Conservation (phyloP, 2,797 vertebrate species). For the Delichon dasypus region DNA sequence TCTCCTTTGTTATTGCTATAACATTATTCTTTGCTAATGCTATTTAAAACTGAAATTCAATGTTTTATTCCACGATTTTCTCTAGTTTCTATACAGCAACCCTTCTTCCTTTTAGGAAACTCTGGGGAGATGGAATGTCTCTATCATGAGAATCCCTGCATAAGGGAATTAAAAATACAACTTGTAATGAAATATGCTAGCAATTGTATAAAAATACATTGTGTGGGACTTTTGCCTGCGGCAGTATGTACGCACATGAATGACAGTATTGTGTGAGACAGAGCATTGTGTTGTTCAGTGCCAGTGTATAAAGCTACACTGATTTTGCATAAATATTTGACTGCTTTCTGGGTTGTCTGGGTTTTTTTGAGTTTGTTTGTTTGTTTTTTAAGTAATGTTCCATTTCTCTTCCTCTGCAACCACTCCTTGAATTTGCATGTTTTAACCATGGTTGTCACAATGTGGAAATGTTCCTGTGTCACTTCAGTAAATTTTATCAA, state of each 20-base stretch:
- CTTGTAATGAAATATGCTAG: constrained; percentile 61
- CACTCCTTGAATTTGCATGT: not conserved
- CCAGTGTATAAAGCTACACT: constrained; percentile 51
- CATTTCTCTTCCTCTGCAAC: constrained; percentile 14
- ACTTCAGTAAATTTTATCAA: not conserved
- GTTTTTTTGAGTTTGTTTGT: not conserved
- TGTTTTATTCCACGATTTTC: constrained; percentile 6
- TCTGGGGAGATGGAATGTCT: constrained; percentile 34
- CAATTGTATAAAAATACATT: constrained; percentile 64
- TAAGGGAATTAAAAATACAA: constrained; percentile 37
- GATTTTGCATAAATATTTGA: constrained; percentile 71
- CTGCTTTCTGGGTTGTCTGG: constrained; percentile 50
- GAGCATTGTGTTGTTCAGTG: constrained; percentile 60
- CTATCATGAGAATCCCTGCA: constrained; percentile 50
- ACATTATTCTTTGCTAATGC: constrained; percentile 13
- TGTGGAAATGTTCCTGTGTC: not conserved
- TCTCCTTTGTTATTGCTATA: constrained; percentile 6
- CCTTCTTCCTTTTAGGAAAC: constrained; percentile 18
- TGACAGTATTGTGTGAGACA: constrained; percentile 69
- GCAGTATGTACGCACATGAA: constrained; percentile 59
- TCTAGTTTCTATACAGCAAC: not conserved
- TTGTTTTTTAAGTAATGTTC: not conserved
- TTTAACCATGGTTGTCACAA: not conserved
- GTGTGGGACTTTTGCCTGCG: constrained; percentile 66
- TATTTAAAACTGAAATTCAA: constrained; percentile 32